These are phyloP conservation scores for Rhinoptilus africanus DNA, from an alignment of 2,113 vertebrate species.

Conservation along the genomic window DNA sequence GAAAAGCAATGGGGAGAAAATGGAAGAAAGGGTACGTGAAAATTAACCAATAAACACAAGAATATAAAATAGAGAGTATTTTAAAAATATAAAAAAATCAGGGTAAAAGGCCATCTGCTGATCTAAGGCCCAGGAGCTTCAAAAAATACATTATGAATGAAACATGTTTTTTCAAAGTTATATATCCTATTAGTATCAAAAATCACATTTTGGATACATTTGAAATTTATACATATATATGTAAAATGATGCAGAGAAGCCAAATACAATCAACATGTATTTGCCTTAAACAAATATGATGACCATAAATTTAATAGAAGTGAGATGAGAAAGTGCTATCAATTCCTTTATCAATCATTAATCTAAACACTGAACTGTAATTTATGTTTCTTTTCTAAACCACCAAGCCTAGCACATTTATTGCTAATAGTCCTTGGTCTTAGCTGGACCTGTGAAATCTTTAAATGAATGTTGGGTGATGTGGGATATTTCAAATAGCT, in stretches of 20 bases:
- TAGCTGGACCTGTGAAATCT: neutral
- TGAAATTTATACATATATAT: neutral
- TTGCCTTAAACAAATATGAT: neutral
- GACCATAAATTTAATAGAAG: neutral
- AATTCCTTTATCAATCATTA: neutral
- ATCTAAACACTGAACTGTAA: neutral
- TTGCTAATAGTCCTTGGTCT: neutral
- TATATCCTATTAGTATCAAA: neutral
- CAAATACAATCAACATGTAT: neutral
- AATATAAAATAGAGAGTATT: neutral
- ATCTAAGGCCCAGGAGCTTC: neutral
- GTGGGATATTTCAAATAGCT: neutral
- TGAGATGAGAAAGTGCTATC: neutral
- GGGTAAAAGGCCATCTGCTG: neutral
- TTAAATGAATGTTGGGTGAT: neutral
- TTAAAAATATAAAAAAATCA: neutral
- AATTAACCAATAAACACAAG: neutral
- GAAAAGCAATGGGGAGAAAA: neutral
- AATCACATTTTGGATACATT: neutral
- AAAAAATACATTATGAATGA: neutral
- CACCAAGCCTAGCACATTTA: neutral
- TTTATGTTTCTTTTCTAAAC: neutral
- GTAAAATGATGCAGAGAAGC: neutral
- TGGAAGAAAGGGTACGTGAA: neutral
- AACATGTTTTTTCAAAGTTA: neutral